phyloP scores from a whole-genome alignment of 1,140 invertebrate genomes.

The Lucilia sericata region DNA sequence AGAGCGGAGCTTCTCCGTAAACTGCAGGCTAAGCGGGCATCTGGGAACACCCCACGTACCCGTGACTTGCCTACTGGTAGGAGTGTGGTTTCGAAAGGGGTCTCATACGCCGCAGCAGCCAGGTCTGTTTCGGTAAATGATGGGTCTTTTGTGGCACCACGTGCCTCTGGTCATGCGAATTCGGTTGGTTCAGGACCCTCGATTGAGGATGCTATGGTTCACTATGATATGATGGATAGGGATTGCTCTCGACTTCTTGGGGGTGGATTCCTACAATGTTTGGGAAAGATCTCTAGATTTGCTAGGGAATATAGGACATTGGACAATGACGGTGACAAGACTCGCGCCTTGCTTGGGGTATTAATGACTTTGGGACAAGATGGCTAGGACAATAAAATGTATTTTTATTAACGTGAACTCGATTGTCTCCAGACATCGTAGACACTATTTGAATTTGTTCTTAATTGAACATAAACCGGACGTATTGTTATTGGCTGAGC shows the following conservation, averaged over 20 bases:
- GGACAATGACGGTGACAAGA: background rate
- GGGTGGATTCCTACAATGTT: too few relatives aligned
- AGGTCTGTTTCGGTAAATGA: too few relatives aligned
- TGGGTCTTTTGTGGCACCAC: too few relatives aligned
- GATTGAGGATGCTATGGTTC: background rate
- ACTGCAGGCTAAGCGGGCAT: background rate
- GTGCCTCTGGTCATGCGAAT: background rate
- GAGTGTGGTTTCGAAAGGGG: too few relatives aligned
- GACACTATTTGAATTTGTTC: background rate
- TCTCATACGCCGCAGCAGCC: too few relatives aligned
- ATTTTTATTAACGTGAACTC: conserved; percentile 21
- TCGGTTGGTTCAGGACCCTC: too few relatives aligned
- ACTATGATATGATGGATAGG: background rate
- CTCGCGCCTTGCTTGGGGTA: background rate
- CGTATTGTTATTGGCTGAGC: background rate
- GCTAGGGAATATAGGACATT: background rate
- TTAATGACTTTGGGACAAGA: background rate
- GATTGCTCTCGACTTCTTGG: background rate
- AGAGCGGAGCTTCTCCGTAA: too few relatives aligned
- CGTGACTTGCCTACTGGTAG: background rate
- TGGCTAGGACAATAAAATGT: background rate
- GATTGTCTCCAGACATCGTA: background rate
- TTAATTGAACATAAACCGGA: background rate
- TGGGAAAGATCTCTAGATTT: background rate
- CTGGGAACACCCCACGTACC: background rate